These are phyloP conservation scores for Drosophila stalkeri DNA, from an alignment of 2,888 invertebrate species.

Conservation along the genomic window DNA sequence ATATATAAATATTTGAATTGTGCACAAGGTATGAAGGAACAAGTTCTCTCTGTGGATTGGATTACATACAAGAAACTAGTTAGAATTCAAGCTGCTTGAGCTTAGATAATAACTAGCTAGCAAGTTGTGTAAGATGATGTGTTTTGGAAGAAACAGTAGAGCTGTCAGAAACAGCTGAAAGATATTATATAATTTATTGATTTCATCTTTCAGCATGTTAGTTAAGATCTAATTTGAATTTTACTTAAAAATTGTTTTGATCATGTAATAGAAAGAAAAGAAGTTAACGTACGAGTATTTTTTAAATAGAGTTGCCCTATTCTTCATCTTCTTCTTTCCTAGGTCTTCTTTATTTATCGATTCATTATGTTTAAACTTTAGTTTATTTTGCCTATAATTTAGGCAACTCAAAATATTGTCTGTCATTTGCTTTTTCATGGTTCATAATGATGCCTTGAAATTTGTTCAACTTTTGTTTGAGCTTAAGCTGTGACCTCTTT, in stretches of 20 bases:
- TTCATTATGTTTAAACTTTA: neutral
- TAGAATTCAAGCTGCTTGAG: neutral
- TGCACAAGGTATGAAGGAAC: constrained; percentile 55
- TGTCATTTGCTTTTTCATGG: constrained; percentile 40
- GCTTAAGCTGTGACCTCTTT: constrained; percentile 15
- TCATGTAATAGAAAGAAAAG: too few relatives aligned
- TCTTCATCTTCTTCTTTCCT: neutral
- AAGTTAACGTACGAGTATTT: too few relatives aligned
- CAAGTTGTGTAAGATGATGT: too few relatives aligned
- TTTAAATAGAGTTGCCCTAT: neutral
- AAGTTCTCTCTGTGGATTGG: constrained; percentile 15
- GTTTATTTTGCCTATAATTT: neutral
- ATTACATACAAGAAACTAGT: constrained; percentile 13
- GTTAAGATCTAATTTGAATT: too few relatives aligned
- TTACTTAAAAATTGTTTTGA: too few relatives aligned
- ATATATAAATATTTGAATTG: constrained; percentile 21
- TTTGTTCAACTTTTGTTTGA: neutral
- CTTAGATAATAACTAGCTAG: neutral
- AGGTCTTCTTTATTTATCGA: too few relatives aligned
- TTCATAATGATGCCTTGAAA: constrained; percentile 19
- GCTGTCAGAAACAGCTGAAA: neutral
- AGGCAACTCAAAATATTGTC: neutral
- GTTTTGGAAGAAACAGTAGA: neutral
- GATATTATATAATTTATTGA: neutral
- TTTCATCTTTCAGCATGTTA: too few relatives aligned